Base-by-base conservation (phyloP, 2,797 vertebrate species). In the Pteropus rufus region DNA sequence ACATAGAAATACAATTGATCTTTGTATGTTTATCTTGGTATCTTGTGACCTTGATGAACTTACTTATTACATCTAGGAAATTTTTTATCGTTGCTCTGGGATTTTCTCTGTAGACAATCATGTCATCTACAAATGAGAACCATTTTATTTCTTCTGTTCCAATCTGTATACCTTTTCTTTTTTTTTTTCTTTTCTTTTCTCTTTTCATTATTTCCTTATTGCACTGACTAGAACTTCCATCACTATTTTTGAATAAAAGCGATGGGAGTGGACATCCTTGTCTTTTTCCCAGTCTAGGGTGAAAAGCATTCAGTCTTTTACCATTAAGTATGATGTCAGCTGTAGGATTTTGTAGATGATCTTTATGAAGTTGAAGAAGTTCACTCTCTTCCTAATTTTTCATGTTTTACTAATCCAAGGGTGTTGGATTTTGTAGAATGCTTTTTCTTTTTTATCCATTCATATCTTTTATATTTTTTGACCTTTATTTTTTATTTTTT, bases 11-110 rank as follows among this genome's bases (percentile, higher is more conserved):
- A 56, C 18, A 77, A 77, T 62, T 85, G 16, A 64, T 70, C 69
- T 92, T 76, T 69, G 34, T 77, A 76, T 89, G 41, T 94, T 89
- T 93, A 87, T 93, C 46, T 93, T 93, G 6, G 6, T 62, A 91
- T 73, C 41, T 18, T 83, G 24, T 93, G 88, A 80, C 10, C 34
- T 92, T 93, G 58, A 31, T 92, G 65, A 80, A 52, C 65, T 86
- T 91, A 84, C 34, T 84, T 73, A 64, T 83, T 86, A 89, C 24
- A 83, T 91, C 52, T 67, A 52, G 31, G 14, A 91, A 39, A 41
- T 29, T 24, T 49, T 94, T 72, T 69, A 36, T 54, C 79, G 41
- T 89, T 56, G 67, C 69, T 44, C 69, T 96, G 41, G 44, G 0
- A 89, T 93, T 93, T 92, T 89, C 52, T 84, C 65, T 44, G 16